Evolutionary conservation across 2,113 vertebrate species (phyloP).

Genomic region (Megalops atlanticus): DNA sequence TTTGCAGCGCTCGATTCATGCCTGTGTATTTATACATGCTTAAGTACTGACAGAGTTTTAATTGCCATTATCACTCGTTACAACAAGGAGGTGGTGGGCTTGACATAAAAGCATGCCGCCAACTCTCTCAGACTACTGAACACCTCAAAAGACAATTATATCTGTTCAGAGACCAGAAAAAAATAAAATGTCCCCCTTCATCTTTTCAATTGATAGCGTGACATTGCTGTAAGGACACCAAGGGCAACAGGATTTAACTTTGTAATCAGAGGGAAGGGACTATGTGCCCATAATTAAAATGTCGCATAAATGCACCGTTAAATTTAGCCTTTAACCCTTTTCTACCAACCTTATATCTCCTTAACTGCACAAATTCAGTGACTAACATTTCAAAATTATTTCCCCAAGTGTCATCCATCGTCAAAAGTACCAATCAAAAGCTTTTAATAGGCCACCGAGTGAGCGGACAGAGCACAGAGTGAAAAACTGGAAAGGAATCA

Average conservation of each 20-base stretch:
- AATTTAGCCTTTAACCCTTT: constrained; percentile 43
- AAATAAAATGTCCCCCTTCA: constrained; percentile 47
- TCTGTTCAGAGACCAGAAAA: constrained; percentile 50
- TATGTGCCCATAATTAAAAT: constrained; percentile 64
- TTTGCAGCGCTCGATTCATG: neutral
- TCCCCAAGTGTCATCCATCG: constrained; percentile 32
- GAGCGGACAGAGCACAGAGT: neutral
- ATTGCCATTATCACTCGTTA: constrained; percentile 65
- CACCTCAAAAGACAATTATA: constrained; percentile 65
- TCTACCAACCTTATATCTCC: constrained; percentile 36
- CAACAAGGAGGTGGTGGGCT: constrained; percentile 54
- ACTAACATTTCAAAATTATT: constrained; percentile 42
- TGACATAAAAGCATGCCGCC: constrained; percentile 57
- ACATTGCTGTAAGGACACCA: constrained; percentile 56
- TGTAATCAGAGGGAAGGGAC: constrained; percentile 52
- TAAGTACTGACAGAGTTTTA: constrained; percentile 10
- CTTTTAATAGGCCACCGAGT: constrained; percentile 10
- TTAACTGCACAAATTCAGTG: constrained; percentile 42
- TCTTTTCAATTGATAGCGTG: constrained; percentile 55
- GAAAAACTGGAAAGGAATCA: neutral
- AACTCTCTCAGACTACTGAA: constrained; percentile 47
- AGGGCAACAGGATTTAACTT: constrained; percentile 54
- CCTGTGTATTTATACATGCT: neutral
- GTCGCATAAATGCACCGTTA: constrained; percentile 56
- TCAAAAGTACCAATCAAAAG: constrained; percentile 12